Evolutionary conservation across 2,888 invertebrate species (phyloP), one percentile per base, ranked within the genome.

Genomic region (Eretmocerus hayati): DNA sequence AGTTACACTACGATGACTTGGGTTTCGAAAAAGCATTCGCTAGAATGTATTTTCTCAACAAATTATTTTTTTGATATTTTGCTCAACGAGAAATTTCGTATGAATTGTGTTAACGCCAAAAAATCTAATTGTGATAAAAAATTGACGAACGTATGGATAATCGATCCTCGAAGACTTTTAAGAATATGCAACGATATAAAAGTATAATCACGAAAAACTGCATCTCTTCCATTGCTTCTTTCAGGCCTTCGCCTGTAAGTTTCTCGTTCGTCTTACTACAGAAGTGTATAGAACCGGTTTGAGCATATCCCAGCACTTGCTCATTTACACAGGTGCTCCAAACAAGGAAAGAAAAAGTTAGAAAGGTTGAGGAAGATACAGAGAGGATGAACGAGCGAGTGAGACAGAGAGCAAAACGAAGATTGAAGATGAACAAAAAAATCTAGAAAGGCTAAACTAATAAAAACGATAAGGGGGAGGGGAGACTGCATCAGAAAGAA

Each of bases 321-420:
- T 51, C 47, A 43, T 47, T 51, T 47, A 36, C 44, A 43, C 51
- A 51, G 51, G 47, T 51, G 51, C 37, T 50, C 43, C 39, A 11
- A 11, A 11, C 18, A 42, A 21, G 37, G 38, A 26, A 11, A 35
- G 35, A 23, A 45, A 37, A 11, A 20, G 13, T 6, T 13, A 37
- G 26, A 16, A 22, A 31, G 26, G 33, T 18, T 13, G 36, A 38
- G 31, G 26, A 9, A 18, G 48, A 35, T n/a, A 39, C 43, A 43
- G 36, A 33, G 26, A 11, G 11, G 26, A 26, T 6, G 11, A 9
- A 26, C 26, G 26, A 26, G 26, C 6, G 26, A 26, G 26, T 11
- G 26, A 26, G 26, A 26, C 11, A 6, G n/a, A n/a, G n/a, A n/a
- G n/a, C n/a, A n/a, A n/a, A n/a, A 9, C 26, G 26, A 26, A 11